Evolutionary conservation across 2,888 invertebrate genomes (phyloP).

Genomic region (Drosophila atripex): DNA sequence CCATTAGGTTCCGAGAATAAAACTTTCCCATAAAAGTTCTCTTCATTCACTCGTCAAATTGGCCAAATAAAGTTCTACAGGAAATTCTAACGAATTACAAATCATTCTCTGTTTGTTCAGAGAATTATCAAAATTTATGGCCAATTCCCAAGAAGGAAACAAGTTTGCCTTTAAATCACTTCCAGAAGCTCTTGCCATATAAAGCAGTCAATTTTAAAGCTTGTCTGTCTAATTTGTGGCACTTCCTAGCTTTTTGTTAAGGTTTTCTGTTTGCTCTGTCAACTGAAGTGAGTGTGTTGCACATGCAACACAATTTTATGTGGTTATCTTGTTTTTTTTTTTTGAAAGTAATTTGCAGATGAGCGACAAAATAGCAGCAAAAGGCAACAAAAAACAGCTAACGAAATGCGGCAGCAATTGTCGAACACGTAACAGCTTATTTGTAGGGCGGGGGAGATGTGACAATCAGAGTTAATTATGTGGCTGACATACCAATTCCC

Average conservation of each 20-base stretch:
- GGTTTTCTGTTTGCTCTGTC: slow-evolving; percentile 10
- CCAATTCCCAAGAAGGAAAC: slow-evolving; percentile 26
- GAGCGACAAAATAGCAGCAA: slow-evolving; percentile 44
- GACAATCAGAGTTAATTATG: slow-evolving; percentile 60
- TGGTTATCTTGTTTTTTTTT: slow-evolving; percentile 5
- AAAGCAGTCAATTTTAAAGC: slow-evolving; percentile 12
- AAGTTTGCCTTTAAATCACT: slow-evolving; percentile 39
- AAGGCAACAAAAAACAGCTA: slow-evolving; percentile 48
- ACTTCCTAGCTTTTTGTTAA: slow-evolving; percentile 32
- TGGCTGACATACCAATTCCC: slow-evolving; percentile 29
- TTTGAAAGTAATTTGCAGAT: slow-evolving; percentile 69
- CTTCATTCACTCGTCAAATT: slow-evolving; percentile 30
- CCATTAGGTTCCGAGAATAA: slow-evolving; percentile 4
- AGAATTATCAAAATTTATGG: slow-evolving; percentile 33
- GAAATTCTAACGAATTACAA: slow-evolving; percentile 24
- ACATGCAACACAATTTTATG: slow-evolving; percentile 25
- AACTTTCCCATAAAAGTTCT: slow-evolving; percentile 10
- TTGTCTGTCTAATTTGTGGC: slow-evolving; percentile 18
- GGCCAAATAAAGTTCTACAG: slow-evolving; percentile 30
- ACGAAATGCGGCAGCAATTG: slow-evolving; percentile 38
- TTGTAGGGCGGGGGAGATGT: slow-evolving; percentile 48
- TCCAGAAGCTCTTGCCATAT: slow-evolving; percentile 33
- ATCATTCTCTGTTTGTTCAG: slow-evolving; percentile 11
- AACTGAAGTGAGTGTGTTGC: slow-evolving; percentile 26
- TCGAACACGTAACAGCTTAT: slow-evolving; percentile 57